Base-by-base conservation (phyloP, 2,888 invertebrate genomes). In the Charanyca ferruginea region DNA sequence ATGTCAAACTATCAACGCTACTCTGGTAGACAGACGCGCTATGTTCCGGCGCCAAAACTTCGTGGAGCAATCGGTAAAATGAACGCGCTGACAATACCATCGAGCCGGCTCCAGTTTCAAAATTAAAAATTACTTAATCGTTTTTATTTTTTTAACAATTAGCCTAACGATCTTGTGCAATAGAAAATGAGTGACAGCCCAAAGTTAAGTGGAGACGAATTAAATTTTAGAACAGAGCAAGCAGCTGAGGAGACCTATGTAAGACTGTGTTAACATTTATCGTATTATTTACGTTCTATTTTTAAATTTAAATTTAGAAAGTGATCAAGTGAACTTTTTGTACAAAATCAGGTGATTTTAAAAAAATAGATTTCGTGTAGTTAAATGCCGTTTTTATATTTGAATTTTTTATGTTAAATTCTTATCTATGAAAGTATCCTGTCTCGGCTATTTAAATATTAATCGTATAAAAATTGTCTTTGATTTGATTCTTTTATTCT, bases 21-120 rank as follows among this genome's bases (percentile, higher is more conserved):
- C 73, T 76, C 65, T 70, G 70, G 83, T 54, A 81, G 84, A 58
- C 85, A 84, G 90, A 83, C 88, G 90, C 85, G 86, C 85, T 75
- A 73, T 80, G 73, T 78, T 79, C 60, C 38, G 69, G 76, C 78
- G 79, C 81, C 80, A 73, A 83, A 78, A 73, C 76, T 64, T 70
- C 66, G 59, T 71, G 13, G 16, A 60, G 77, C 81, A 64, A 64
- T 70, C 74, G 74, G 80, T 84, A 89, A 89, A 87, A 90, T 89
- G 90, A 79, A 77, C 82, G 85, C 84, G 83, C 80, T 80, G 62
- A 77, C 57, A 54, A 48, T 80, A 83, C 55, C 45, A 57, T 51
- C 48, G 32, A 66, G 38, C 49, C 25, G 62, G 71, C 62, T 67
- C 49, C 51, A 48, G 51, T 52, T 81, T 62, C 53, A 77, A 73